Conservation (phyloP, 2,888 invertebrate species). For the Vanessa cardui region DNA sequence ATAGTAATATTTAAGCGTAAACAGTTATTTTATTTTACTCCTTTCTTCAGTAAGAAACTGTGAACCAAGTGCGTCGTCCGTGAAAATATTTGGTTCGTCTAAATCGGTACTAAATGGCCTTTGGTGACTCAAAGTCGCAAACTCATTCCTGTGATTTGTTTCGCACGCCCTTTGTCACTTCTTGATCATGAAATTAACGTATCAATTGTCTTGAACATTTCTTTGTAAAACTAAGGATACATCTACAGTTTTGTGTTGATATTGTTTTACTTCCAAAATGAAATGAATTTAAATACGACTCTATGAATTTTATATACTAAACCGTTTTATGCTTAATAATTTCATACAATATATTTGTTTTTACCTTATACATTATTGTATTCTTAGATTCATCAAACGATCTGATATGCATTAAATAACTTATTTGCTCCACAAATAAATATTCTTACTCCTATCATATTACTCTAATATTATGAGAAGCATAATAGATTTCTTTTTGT, state of each 20-base stretch:
- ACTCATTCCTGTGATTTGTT: conserved; percentile 42
- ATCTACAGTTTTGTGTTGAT: background rate
- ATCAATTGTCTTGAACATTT: background rate
- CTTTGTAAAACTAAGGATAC: background rate
- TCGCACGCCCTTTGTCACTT: conserved; percentile 39
- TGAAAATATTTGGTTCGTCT: conserved; percentile 77
- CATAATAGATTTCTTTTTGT: background rate
- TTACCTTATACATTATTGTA: too few species aligned
- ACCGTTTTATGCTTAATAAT: too few species aligned
- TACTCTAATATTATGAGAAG: background rate
- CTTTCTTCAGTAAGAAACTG: conserved; percentile 30
- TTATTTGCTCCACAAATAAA: too few species aligned
- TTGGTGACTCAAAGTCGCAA: conserved; percentile 69
- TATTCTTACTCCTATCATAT: too few species aligned
- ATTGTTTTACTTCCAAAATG: background rate
- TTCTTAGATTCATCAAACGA: too few species aligned
- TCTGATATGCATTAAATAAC: too few species aligned
- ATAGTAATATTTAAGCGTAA: background rate
- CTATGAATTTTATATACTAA: too few species aligned
- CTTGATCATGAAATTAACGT: conserved; percentile 26
- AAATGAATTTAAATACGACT: too few species aligned
- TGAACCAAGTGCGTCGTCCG: conserved; percentile 65
- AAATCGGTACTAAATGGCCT: conserved; percentile 72
- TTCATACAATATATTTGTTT: too few species aligned
- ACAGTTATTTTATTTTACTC: background rate